These are phyloP conservation scores for Lasiurus borealis DNA, from an alignment of 2,113 vertebrate genomes.

Conservation along the genomic window DNA sequence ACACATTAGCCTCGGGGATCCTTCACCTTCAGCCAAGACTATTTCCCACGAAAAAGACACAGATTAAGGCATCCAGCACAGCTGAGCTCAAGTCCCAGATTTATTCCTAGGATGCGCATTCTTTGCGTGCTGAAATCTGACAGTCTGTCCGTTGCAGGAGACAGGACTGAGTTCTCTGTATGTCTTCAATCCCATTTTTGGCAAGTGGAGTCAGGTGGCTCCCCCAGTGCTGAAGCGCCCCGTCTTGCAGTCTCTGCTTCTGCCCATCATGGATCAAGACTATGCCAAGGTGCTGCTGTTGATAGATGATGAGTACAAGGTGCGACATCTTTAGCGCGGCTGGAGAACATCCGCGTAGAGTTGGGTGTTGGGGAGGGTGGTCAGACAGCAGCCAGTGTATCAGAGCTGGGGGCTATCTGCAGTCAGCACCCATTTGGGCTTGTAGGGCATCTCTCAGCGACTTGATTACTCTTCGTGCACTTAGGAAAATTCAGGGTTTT, in stretches of 20 bases:
- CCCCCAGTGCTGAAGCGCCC: slow-evolving; percentile 92
- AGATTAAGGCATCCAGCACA: background rate
- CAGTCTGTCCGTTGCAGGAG: slow-evolving; percentile 87
- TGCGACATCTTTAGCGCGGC: slow-evolving; percentile 65
- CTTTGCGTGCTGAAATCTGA: background rate
- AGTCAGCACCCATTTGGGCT: accelerated
- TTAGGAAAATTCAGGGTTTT: background rate
- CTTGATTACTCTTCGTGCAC: background rate
- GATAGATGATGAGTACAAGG: slow-evolving; percentile 96
- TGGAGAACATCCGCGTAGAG: accelerated
- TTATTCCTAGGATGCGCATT: background rate
- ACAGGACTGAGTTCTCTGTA: slow-evolving; percentile 93
- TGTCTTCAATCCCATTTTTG: slow-evolving; percentile 99
- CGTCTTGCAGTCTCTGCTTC: slow-evolving; percentile 94
- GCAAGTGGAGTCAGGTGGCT: slow-evolving; percentile 94
- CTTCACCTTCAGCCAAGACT: background rate
- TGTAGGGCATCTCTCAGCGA: background rate
- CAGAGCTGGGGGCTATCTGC: background rate
- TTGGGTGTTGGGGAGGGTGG: accelerated
- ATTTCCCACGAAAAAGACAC: background rate
- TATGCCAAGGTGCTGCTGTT: slow-evolving; percentile 96
- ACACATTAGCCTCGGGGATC: background rate
- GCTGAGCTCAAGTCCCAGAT: background rate
- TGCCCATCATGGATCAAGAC: slow-evolving; percentile 98
- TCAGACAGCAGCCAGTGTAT: accelerated